These are phyloP conservation scores for Eubucco bourcierii DNA, from an alignment of 2,113 vertebrate genomes.

Conservation along the genomic window DNA sequence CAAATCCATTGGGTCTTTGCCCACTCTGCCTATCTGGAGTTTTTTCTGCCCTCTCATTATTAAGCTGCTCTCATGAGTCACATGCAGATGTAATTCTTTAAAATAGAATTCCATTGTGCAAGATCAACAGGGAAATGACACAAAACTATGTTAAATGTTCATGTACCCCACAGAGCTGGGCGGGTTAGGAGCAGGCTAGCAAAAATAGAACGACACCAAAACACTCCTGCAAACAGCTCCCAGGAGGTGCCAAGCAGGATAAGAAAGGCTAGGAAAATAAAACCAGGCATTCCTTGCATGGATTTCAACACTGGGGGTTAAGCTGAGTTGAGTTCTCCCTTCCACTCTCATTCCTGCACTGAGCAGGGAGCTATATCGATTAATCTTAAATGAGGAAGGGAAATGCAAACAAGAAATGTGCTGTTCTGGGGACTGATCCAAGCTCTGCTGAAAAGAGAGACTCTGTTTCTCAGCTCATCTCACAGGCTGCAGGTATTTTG, in stretches of 20 bases:
- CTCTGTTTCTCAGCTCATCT: not conserved
- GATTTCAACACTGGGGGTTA: slow-evolving; percentile 30
- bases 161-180: slow-evolving; percentile 14
- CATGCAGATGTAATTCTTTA: not conserved
- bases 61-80: not conserved
- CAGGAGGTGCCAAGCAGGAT: slow-evolving; percentile 21
- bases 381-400: not conserved
- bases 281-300: not conserved
- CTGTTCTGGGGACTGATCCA: slow-evolving; percentile 7
- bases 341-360: not conserved
- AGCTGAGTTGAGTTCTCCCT: slow-evolving; percentile 1
- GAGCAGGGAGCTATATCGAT: not conserved
- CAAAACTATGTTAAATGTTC: slow-evolving; percentile 14
- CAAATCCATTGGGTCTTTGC: not conserved
- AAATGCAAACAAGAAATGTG: slow-evolving; percentile 23
- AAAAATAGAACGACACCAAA: slow-evolving; percentile 37
- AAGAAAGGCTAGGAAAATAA: slow-evolving; percentile 47
- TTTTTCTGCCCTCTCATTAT: not conserved
- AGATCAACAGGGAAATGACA: slow-evolving; percentile 29
- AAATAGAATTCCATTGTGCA: slow-evolving; percentile 18
- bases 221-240: slow-evolving; percentile 56
- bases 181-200: slow-evolving; percentile 9
- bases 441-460: not conserved
- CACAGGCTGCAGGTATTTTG: not conserved
- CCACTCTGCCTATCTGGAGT: not conserved